Evolutionary conservation across 2,888 invertebrate species (phyloP).

Genomic region (Antitype chi): DNA sequence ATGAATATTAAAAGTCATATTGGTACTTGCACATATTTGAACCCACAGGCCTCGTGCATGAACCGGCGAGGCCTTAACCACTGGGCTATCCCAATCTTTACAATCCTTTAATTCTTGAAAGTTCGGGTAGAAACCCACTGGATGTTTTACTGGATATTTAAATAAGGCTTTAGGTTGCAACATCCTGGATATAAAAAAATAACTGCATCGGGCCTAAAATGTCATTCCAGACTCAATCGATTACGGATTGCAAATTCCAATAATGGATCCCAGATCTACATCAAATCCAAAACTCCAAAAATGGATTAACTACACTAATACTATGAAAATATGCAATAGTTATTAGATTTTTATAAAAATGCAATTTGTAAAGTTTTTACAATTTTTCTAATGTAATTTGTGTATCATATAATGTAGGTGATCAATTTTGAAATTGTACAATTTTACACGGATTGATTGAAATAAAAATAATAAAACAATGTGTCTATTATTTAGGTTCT

Average conservation of each 20-base stretch:
- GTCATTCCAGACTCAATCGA: neutral
- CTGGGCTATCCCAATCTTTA: neutral
- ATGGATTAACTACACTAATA: constrained; percentile 18
- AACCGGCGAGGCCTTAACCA: too few species aligned
- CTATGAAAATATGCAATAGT: constrained; percentile 45
- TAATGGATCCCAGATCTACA: neutral
- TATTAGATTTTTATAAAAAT: constrained; percentile 64
- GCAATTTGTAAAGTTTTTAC: constrained; percentile 68
- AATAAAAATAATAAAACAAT: constrained; percentile 74
- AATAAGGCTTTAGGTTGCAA: constrained; percentile 3
- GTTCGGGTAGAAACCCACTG: neutral
- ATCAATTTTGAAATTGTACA: constrained; percentile 87
- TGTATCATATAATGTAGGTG: constrained; percentile 73
- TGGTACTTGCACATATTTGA: too few species aligned
- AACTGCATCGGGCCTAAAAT: constrained; percentile 25
- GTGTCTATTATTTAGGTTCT: constrained; percentile 11
- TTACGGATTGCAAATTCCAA: constrained; percentile 1
- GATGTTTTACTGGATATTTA: constrained; percentile 12
- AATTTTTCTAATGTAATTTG: constrained; percentile 68
- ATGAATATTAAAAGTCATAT: too few species aligned
- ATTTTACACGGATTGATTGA: constrained; percentile 85
- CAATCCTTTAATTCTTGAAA: constrained; percentile 29
- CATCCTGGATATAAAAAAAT: neutral
- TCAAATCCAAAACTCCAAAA: neutral
- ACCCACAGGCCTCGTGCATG: too few species aligned